Evolutionary conservation across 2,888 invertebrate genomes (phyloP), one percentile per base, ranked within the genome.

Genomic region (Drosophila fungiperda): DNA sequence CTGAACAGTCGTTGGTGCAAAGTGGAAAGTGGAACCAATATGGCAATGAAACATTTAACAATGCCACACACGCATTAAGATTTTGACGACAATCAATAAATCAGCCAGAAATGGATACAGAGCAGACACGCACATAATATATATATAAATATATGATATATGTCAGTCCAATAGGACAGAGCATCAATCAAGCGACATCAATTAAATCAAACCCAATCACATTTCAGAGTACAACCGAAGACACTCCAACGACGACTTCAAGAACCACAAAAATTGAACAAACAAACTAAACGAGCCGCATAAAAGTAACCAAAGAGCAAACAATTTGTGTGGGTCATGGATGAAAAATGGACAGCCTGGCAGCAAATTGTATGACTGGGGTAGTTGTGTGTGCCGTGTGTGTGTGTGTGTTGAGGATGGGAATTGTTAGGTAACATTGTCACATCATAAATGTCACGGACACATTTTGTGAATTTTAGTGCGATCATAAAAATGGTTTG

Each of bases 401-500:
- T n/a, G 32, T 49, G 40, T 42, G 58, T 45, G 15, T 45, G 15
- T 45, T 23, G 23, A 23, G 15, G 15, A 23, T 20, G 45, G 57
- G 54, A 57, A 59, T 68, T 63, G 83, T 73, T 71, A 75, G 82
- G 78, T 67, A 76, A 85, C 76, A 78, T 78, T 82, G 89, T 83
- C 89, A 87, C 84, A 83, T 89, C 87, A 90, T 87, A 87, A 87
- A 90, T 90, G 90, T 88, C 87, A 86, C 69, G 84, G 82, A 88
- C 90, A 87, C 89, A 88, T 83, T 90, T 76, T 76, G 78, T 79
- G 66, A 76, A 58, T 83, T 83, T 89, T 86, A 88, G 78, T 77
- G 87, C 73, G 76, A 62, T 61, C 85, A 84, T 85, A 85, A 87
- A 85, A 73, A 72, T 86, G 63, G 72, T 80, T 76, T 89, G 67